phyloP scores from a whole-genome alignment of 2,113 vertebrate species.

The Apodemus speciosus region DNA sequence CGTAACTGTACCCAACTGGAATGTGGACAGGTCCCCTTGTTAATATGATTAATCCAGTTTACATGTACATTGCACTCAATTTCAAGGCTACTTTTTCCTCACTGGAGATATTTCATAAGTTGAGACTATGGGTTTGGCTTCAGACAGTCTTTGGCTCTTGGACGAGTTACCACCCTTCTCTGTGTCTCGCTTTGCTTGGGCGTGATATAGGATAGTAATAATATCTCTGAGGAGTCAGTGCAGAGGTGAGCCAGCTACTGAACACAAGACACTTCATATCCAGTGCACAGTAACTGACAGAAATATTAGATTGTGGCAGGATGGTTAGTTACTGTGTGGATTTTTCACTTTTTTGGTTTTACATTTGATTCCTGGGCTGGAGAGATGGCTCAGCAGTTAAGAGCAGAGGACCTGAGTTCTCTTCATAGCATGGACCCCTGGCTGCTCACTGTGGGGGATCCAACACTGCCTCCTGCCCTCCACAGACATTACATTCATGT shows the following conservation, averaged over 20 bases:
- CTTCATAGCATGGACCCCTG: too few relatives aligned
- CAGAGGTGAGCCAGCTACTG: background rate
- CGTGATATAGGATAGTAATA: background rate
- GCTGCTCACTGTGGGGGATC: background rate
- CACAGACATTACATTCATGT: background rate
- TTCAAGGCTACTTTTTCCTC: conserved; percentile 3
- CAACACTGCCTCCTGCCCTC: background rate
- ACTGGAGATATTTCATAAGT: background rate
- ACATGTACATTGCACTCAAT: too few relatives aligned
- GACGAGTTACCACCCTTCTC: background rate
- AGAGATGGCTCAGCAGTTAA: background rate
- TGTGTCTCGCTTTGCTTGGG: background rate
- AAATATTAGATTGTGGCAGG: background rate
- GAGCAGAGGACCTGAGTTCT: background rate
- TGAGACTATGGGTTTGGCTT: background rate
- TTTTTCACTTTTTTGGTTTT: background rate
- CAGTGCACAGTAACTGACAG: background rate
- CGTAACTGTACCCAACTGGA: background rate
- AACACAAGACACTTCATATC: background rate
- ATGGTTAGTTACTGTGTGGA: background rate
- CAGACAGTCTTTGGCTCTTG: background rate
- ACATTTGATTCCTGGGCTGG: background rate
- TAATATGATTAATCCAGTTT: background rate
- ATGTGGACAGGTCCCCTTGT: too few relatives aligned
- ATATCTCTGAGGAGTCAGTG: background rate